Evolutionary conservation across 2,113 vertebrate genomes (phyloP).

Genomic region (Cnemophilus loriae): DNA sequence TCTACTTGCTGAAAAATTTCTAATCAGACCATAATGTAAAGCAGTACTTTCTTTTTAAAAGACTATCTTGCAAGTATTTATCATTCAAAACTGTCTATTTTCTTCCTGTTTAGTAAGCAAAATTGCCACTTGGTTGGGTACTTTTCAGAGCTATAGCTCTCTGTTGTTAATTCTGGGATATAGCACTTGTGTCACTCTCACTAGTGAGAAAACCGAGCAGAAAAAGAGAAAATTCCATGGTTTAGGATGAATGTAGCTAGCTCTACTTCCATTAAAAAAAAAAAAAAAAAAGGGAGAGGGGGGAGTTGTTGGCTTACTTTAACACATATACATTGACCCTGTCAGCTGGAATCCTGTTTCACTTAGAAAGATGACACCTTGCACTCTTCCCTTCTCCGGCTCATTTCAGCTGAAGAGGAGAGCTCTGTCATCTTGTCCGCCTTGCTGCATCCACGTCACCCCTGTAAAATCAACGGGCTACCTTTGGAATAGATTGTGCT

Average conservation of each 20-base stretch:
- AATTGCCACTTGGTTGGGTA: background rate
- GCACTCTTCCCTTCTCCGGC: background rate
- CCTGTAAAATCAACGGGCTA: fast-evolving
- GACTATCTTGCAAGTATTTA: background rate
- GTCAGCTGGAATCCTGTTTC: background rate
- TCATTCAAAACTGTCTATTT: background rate
- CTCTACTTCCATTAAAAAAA: background rate
- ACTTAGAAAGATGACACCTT: background rate
- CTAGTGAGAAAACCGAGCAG: background rate
- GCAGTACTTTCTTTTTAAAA: background rate
- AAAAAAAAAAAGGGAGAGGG: background rate
- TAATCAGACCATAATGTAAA: background rate
- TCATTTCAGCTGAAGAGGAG: background rate
- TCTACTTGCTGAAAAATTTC: background rate
- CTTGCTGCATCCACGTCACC: background rate
- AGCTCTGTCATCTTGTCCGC: background rate
- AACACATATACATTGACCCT: background rate
- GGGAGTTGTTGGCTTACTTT: background rate
- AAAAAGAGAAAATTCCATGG: background rate
- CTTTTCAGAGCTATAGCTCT: background rate
- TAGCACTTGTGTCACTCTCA: background rate
- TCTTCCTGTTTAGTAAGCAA: background rate
- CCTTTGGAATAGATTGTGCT: background rate
- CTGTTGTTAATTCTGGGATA: background rate
- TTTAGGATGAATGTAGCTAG: background rate